Conservation (phyloP, 1,140 invertebrate genomes). For the Agrypnia vestita region DNA sequence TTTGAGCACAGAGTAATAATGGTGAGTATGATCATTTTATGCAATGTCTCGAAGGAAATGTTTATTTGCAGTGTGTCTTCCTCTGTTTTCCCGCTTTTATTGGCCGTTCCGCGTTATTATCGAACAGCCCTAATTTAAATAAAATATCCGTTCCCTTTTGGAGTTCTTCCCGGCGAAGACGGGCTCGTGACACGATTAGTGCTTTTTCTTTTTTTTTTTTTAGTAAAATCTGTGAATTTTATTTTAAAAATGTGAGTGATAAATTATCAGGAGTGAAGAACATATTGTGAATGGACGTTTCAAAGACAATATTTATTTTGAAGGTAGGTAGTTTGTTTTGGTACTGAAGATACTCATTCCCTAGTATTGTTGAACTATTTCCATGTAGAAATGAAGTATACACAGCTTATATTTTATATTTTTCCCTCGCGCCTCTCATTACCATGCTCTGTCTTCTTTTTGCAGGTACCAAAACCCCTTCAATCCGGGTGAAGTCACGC, state of each 20-base stretch:
- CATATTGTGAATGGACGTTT: conserved; percentile 71
- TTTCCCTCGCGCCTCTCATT: not conserved
- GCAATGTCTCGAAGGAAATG: conserved; percentile 62
- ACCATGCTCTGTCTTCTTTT: conserved; percentile 24
- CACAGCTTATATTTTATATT: not conserved
- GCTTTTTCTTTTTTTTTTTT: conserved; percentile 21
- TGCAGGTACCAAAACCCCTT: conserved; percentile 37
- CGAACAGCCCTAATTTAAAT: not conserved
- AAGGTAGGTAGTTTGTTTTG: conserved; percentile 64
- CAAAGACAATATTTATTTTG: conserved; percentile 16
- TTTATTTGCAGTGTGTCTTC: conserved; percentile 71
- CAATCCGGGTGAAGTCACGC: conserved; percentile 29
- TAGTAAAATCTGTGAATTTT: conserved; percentile 28
- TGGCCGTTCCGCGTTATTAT: conserved; percentile 43
- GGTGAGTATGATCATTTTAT: conserved; percentile 16
- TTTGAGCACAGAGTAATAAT: not conserved
- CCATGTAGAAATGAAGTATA: not conserved
- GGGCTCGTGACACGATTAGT: conserved; percentile 37
- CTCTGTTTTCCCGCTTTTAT: conserved; percentile 56
- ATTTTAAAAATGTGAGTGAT: conserved; percentile 22
- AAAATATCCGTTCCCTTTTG: not conserved
- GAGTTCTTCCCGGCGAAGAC: conserved; percentile 1
- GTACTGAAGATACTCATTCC: not conserved
- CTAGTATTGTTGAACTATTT: too few relatives aligned
- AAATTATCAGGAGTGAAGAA: conserved; percentile 64